phyloP scores from a whole-genome alignment of 2,113 vertebrate genomes.

The Campylorhamphus procurvoides region DNA sequence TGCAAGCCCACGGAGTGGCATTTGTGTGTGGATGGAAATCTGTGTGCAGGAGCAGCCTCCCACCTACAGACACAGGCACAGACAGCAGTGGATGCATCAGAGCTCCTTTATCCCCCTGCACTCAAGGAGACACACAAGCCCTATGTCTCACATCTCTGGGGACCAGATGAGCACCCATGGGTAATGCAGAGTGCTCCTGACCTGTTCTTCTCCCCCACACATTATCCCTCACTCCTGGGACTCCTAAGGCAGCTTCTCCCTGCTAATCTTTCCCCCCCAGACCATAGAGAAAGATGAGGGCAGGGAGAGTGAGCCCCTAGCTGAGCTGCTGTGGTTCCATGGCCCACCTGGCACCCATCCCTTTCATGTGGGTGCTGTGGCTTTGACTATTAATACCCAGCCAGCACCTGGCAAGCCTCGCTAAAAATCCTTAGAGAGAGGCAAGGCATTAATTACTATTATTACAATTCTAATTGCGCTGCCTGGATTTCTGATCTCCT shows the following conservation, averaged over 20 bases:
- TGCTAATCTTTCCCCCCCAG: background rate
- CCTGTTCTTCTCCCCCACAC: background rate
- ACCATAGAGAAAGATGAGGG: background rate
- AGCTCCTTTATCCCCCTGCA: background rate
- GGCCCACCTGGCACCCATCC: background rate
- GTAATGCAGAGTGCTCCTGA: background rate
- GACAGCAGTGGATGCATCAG: fast-evolving
- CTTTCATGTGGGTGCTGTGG: background rate
- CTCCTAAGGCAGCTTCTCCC: background rate
- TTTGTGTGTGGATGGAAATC: background rate
- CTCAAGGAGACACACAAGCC: background rate
- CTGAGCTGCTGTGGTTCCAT: fast-evolving
- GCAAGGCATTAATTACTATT: conserved; percentile 27
- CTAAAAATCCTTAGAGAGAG: conserved; percentile 39
- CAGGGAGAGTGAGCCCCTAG: fast-evolving
- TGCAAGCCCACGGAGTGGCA: background rate
- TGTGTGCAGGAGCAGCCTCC: background rate
- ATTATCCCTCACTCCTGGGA: background rate
- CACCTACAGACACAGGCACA: background rate
- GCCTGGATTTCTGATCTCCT: conserved; percentile 20
- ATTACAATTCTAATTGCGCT: background rate
- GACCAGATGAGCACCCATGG: background rate
- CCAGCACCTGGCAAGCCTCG: background rate
- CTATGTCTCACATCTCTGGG: background rate
- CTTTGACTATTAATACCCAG: background rate